Conservation (phyloP, 2,888 invertebrate genomes). For the Pharmacophagus antenor region DNA sequence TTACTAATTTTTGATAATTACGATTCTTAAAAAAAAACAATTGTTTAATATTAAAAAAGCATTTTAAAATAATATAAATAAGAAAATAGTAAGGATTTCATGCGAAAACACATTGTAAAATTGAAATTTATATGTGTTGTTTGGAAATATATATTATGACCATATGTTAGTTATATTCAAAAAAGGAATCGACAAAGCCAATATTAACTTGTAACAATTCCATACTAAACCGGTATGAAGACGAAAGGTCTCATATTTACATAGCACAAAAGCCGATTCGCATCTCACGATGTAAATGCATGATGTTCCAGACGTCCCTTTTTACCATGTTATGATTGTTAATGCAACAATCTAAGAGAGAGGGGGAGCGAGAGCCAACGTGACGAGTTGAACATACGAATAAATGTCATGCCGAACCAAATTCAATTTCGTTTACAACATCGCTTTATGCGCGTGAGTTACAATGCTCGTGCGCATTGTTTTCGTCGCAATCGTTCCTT, state of each 20-base stretch:
- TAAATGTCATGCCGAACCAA: conserved; percentile 67
- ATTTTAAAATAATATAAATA: too few species aligned
- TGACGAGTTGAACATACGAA: conserved; percentile 51
- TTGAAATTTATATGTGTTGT: too few species aligned
- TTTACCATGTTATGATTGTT: conserved; percentile 44
- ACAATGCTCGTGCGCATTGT: conserved; percentile 57
- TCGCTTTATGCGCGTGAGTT: conserved; percentile 61
- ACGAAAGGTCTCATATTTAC: conserved; percentile 69
- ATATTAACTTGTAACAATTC: conserved; percentile 56
- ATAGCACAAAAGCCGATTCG: conserved; percentile 57
- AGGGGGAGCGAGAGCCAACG: conserved; percentile 51
- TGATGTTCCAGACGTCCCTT: conserved; percentile 53
- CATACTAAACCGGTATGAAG: conserved; percentile 59
- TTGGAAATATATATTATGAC: too few species aligned
- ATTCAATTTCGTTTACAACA: conserved; percentile 68
- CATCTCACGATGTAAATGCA: conserved; percentile 44
- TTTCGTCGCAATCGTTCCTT: conserved; percentile 32
- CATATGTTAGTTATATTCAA: not conserved
- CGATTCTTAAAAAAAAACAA: too few species aligned
- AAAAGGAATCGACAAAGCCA: conserved; percentile 33
- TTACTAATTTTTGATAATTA: too few species aligned
- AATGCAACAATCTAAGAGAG: conserved; percentile 39
- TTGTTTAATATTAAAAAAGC: too few species aligned
- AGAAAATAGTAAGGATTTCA: too few species aligned
- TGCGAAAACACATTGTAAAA: too few species aligned